These are phyloP conservation scores for Zoanthus solanderi DNA, from an alignment of 92 coral and sea anemone genomes.

Conservation along the genomic window DNA sequence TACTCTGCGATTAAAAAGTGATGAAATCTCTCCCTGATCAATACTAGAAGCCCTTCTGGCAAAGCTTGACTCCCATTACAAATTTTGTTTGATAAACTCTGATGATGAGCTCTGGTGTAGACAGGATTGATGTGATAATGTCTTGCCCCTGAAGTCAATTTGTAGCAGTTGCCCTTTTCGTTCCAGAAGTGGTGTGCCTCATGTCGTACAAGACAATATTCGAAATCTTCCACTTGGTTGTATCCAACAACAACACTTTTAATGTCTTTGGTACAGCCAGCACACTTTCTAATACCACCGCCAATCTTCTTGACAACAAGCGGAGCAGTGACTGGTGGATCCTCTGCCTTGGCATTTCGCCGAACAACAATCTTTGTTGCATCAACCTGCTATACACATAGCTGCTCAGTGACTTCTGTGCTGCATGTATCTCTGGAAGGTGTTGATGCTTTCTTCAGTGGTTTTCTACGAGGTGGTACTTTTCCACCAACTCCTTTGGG, in stretches of 20 bases:
- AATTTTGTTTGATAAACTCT: constrained; percentile 22
- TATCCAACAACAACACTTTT: constrained; percentile 23
- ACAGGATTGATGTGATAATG: constrained; percentile 48
- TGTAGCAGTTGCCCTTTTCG: constrained; percentile 21
- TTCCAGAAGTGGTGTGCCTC: constrained; percentile 56
- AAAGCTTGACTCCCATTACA: constrained; percentile 11
- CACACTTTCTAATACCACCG: constrained; percentile 58
- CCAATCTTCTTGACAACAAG: constrained; percentile 47
- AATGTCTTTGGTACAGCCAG: constrained; percentile 42
- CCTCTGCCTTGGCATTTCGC: constrained; percentile 42
- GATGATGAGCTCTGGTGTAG: constrained; percentile 25
- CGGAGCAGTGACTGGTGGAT: constrained; percentile 45
- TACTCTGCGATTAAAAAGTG: neutral
- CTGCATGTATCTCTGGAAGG: neutral
- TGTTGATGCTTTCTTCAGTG: neutral
- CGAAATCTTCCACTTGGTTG: constrained; percentile 27
- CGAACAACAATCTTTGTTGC: constrained; percentile 40
- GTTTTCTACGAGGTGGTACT: constrained; percentile 11
- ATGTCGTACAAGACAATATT: constrained; percentile 44
- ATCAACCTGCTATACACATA: constrained; percentile 29
- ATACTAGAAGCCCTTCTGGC: neutral
- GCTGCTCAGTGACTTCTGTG: constrained; percentile 16
- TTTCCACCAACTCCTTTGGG: constrained; percentile 51
- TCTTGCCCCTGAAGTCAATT: constrained; percentile 47
- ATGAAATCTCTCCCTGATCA: constrained; percentile 25